Percentiles rank a stretch among this genome's conserved stretches.
Conservation (phyloP, 2,113 vertebrate species). For the Tragulus kanchil region DNA sequence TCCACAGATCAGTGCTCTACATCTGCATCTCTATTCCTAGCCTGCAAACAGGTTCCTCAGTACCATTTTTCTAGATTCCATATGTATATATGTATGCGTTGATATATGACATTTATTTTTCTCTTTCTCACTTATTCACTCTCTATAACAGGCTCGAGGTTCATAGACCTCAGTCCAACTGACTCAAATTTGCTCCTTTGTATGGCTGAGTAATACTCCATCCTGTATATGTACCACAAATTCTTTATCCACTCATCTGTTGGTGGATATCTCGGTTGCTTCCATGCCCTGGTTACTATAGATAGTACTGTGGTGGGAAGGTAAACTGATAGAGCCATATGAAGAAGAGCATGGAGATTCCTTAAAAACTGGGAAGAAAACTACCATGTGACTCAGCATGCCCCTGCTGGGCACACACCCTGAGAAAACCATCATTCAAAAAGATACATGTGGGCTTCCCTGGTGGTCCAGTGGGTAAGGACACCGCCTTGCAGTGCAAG, state of each 20-base stretch:
- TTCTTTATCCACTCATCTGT: background rate
- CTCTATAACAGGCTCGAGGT: background rate
- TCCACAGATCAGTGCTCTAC: background rate
- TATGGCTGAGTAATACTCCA: background rate
- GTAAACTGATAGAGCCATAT: background rate
- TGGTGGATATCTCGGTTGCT: background rate
- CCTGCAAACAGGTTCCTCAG: background rate
- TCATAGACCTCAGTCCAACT: background rate
- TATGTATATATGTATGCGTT: background rate
- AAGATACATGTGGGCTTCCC: background rate
- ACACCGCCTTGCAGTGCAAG: too few species aligned
- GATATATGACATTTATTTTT: background rate
- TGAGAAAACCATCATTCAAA: background rate
- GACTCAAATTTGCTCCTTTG: background rate
- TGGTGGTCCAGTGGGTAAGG: too few species aligned
- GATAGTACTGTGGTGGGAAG: background rate
- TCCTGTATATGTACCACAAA: background rate
- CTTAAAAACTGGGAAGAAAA: background rate
- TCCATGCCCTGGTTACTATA: background rate
- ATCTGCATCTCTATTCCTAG: background rate
- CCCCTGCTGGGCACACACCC: background rate
- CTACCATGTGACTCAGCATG: background rate
- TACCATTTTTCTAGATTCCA: background rate
- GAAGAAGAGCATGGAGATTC: background rate
- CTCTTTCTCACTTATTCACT: background rate